Percentiles rank a stretch among this genome's conserved stretches.
phyloP scores from a whole-genome alignment of 2,888 invertebrate genomes.

The Disparrhopalites patrizii region DNA sequence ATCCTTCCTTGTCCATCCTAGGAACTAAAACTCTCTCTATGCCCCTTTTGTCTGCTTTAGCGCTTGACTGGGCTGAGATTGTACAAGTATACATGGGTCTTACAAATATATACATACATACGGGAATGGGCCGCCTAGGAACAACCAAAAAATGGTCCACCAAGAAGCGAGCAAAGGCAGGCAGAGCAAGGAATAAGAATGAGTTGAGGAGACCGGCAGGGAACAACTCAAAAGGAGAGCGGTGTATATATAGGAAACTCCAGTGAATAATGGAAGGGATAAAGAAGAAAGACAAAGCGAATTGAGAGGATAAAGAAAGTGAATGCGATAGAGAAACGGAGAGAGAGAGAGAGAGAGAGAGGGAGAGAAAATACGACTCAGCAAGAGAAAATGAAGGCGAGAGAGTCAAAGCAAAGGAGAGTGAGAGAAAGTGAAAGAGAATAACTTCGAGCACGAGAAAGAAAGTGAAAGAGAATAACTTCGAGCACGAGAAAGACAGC shows the following conservation, averaged over 20 bases:
- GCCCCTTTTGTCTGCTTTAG: too few species aligned
- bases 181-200: too few species aligned
- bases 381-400: not conserved
- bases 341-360: not conserved
- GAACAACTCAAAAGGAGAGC: not conserved
- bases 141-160: too few species aligned
- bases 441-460: not conserved
- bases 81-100: too few species aligned
- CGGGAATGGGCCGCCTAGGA: too few species aligned
- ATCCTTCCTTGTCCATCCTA: too few species aligned
- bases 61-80: too few species aligned
- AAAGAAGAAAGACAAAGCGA: not conserved
- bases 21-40: too few species aligned
- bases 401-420: not conserved
- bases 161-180: too few species aligned
- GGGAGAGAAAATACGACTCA: slow-evolving; percentile 3
- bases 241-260: not conserved
- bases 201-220: not conserved
- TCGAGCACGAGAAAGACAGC: not conserved
- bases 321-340: too few species aligned
- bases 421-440: not conserved
- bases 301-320: not conserved
- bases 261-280: not conserved
- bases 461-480: not conserved
- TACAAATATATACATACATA: too few species aligned